These are phyloP conservation scores for Ahaetulla prasina DNA, from an alignment of 2,113 vertebrate genomes.

Conservation along the genomic window DNA sequence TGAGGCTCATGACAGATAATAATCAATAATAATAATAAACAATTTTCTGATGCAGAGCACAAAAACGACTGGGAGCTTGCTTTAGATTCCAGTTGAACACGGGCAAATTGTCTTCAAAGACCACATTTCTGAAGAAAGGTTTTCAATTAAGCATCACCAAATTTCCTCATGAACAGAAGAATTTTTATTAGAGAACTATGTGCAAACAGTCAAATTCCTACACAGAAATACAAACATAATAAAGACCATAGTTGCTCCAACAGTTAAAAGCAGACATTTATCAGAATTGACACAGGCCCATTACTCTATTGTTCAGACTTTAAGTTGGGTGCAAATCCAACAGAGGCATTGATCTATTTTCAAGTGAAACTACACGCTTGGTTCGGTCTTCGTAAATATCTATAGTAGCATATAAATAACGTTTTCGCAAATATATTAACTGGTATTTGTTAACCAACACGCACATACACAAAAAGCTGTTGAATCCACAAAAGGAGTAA, in stretches of 20 bases:
- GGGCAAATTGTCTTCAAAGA: background rate
- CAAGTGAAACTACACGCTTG: background rate
- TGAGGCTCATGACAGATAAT: background rate
- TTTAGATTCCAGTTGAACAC: background rate
- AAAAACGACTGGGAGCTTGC: background rate
- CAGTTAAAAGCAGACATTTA: conserved; percentile 58
- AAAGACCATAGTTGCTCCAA: conserved; percentile 61
- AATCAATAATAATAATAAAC: background rate
- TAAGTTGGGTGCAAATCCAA: background rate
- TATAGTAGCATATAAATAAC: conserved; percentile 19
- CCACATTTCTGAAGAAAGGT: background rate
- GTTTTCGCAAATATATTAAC: conserved; percentile 16
- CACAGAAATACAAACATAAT: conserved; percentile 58
- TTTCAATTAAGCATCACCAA: conserved; percentile 56
- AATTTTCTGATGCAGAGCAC: background rate
- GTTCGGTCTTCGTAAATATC: background rate
- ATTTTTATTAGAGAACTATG: conserved; percentile 72
- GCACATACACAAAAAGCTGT: background rate
- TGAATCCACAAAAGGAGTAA: background rate
- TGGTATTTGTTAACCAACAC: background rate
- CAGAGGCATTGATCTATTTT: background rate
- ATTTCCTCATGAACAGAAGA: conserved; percentile 71
- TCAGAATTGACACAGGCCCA: conserved; percentile 59
- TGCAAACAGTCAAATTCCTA: conserved; percentile 65
- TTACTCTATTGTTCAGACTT: conserved; percentile 25